Percentiles rank a stretch among this genome's conserved stretches.
Evolutionary conservation across 1,140 invertebrate genomes (phyloP).

Genomic region (Triops longicaudatus): DNA sequence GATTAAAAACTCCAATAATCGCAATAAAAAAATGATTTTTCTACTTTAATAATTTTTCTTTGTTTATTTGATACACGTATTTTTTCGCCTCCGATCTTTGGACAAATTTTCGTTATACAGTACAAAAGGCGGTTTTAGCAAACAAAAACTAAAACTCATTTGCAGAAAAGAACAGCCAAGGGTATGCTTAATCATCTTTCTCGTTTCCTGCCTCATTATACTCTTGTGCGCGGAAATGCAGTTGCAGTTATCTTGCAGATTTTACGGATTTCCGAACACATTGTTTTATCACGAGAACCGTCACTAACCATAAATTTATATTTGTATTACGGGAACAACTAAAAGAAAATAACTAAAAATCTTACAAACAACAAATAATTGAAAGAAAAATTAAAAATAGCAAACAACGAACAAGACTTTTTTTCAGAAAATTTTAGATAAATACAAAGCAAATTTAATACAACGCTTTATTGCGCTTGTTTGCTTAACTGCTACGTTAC

Average conservation of each 20-base stretch:
- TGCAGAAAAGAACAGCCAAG: not conserved
- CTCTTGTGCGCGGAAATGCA: no score
- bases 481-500: no score
- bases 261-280: not conserved
- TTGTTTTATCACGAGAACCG: not conserved
- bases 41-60: not conserved
- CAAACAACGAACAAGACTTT: no score
- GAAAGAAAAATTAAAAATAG: not conserved
- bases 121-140: not conserved
- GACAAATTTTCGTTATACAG: not conserved
- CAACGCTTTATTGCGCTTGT: no score
- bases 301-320: not conserved
- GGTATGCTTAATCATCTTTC: not conserved
- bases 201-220: not conserved
- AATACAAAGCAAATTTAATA: no score
- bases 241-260: no score
- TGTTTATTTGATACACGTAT: not conserved
- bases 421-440: no score
- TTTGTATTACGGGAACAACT: not conserved
- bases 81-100: not conserved
- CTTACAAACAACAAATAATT: not conserved
- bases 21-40: no score
- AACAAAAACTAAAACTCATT: not conserved
- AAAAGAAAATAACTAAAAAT: not conserved
- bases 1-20: no score